Base-by-base conservation (phyloP, 2,888 invertebrate genomes). In the Campoplex capitator region DNA sequence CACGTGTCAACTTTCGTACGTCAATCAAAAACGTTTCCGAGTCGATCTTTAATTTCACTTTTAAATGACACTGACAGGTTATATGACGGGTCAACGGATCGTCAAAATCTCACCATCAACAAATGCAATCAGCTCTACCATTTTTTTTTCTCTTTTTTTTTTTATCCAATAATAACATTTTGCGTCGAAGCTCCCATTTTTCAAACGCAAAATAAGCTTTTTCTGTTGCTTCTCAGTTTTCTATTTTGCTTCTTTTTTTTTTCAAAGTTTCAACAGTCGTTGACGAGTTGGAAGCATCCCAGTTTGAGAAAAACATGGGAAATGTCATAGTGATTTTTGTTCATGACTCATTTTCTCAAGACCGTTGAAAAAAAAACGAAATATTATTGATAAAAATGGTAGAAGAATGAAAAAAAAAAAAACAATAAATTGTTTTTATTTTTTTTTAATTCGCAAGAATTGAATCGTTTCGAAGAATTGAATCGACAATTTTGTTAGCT, bases 31-130 rank as follows among this genome's bases (percentile, higher is more conserved):
- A 4, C 42, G 2, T 42, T 70, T 45, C 23, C 45, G 23, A 11
- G 23, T 13, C 45, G 42, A 70, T 70, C 23, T 70, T 48, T 1
- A 28, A 45, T 70, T 70, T 70, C 45, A 70, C 45, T 70, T 70
- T 70, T 45, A 62, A 62, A 62, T 62, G 6, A 42, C 9, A 32
- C n/a, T n/a, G 8, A 68, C 67, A 42, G 67, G 42, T 68, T n/a
- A 9, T n/a, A 9, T 18, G 67, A 68, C 9, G 38, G 67, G 67
- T 68, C 38, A 68, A 16, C 28, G 16, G 16, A 13, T 7, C 32
- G 32, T 23, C 23, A 23, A 7, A 62, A 62, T 62, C 62, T 32
- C 16, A 13, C 13, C 58, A 28, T 58, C 6, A 13, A 58, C 28
- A 51, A 7, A 51, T 4, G 18, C 51, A 51, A 51, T 18, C 8